phyloP scores from a whole-genome alignment of 2,888 invertebrate genomes.

The Ommatoiulus sabulosus region DNA sequence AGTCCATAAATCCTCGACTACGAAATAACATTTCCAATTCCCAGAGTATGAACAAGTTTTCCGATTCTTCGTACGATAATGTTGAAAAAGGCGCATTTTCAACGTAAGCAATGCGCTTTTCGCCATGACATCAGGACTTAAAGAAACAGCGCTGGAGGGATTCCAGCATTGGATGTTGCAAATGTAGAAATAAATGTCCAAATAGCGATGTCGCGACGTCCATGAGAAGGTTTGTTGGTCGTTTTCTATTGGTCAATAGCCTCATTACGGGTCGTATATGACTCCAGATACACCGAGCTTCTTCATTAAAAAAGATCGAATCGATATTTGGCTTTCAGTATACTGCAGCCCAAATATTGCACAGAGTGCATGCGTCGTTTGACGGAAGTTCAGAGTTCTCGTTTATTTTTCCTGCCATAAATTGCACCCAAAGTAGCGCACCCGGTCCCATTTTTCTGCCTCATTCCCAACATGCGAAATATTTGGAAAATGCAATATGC shows the following conservation, averaged over 20 bases:
- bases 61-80: background rate
- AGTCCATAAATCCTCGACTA: background rate
- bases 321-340: background rate
- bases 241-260: constrained; percentile 9
- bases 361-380: background rate
- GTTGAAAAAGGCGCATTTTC: background rate
- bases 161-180: background rate
- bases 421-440: background rate
- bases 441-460: background rate
- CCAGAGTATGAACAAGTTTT: background rate
- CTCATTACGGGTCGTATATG: background rate
- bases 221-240: constrained; percentile 16
- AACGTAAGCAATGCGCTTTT: background rate
- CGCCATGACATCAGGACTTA: background rate
- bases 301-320: constrained; percentile 4
- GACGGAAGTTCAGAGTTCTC: constrained; percentile 14
- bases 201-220: background rate
- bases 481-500: constrained; percentile 5
- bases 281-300: background rate
- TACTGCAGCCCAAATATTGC: background rate
- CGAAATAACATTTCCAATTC: background rate
- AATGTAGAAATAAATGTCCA: constrained; percentile 7
- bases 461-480: background rate
- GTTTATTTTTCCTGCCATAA: background rate
- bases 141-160: background rate